Conservation (phyloP, 1,140 invertebrate genomes). For the Marisa cornuarietis region DNA sequence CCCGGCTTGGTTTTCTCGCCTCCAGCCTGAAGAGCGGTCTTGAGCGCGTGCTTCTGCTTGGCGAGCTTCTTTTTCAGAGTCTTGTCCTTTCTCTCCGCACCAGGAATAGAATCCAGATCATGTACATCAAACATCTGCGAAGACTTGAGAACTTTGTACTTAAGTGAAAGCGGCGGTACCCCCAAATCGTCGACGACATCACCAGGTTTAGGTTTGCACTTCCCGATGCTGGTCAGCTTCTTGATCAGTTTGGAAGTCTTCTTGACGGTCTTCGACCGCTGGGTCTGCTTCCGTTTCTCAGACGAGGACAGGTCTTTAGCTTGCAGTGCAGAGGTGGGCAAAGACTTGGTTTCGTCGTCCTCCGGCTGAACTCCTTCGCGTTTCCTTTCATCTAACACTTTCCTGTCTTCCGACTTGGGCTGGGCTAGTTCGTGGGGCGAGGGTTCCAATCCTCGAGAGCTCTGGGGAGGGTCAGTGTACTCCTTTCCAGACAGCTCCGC, state of each 20-base stretch:
- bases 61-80: not conserved
- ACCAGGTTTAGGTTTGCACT: too few relatives aligned
- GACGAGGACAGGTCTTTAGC: not conserved
- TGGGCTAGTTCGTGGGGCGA: not conserved
- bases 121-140: too few relatives aligned
- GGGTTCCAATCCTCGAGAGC: not conserved
- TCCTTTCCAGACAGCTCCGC: not conserved
- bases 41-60: not conserved
- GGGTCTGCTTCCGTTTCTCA: not conserved
- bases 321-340: not conserved
- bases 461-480: not conserved
- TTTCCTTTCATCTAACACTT: conserved; percentile 1
- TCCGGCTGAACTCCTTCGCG: not conserved
- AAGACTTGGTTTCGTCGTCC: not conserved
- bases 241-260: conserved; percentile 9
- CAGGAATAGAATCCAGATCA: too few relatives aligned
- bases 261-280: not conserved
- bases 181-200: too few relatives aligned
- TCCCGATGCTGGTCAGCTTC: conserved; percentile 4
- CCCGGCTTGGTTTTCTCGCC: not conserved
- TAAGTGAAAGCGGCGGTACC: too few relatives aligned
- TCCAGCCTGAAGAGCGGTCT: not conserved
- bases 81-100: not conserved
- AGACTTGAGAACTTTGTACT: too few relatives aligned
- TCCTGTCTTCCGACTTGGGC: conserved; percentile 18